Evolutionary conservation across 2,888 invertebrate genomes (phyloP).

Genomic region (Coleophora flavipennella): DNA sequence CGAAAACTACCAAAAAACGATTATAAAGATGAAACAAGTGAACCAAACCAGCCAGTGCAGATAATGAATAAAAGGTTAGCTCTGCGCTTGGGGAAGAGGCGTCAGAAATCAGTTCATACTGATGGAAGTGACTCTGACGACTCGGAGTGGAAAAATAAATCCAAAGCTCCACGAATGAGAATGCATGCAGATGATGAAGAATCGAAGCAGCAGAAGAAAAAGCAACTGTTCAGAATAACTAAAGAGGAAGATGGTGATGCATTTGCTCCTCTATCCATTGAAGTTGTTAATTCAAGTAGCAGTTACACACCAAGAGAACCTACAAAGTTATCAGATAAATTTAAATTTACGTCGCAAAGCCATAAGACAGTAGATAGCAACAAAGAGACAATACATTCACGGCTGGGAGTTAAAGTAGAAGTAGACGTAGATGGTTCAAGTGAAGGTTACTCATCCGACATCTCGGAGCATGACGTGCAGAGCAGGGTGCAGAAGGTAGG

Average conservation of each 20-base stretch:
- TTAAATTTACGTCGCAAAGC: conserved; percentile 31
- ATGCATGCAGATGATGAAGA: conserved; percentile 94
- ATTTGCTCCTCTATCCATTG: conserved; percentile 57
- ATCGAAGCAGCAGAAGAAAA: conserved; percentile 63
- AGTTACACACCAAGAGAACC: conserved; percentile 36
- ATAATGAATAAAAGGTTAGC: conserved; percentile 52
- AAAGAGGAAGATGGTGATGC: conserved; percentile 27
- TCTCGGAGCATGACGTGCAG: conserved; percentile 51
- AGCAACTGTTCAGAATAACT: conserved; percentile 23
- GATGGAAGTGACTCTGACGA: conserved; percentile 66
- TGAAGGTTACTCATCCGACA: conserved; percentile 28
- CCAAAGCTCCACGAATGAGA: conserved; percentile 82
- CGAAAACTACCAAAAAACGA: conserved; percentile 39
- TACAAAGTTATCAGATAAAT: conserved; percentile 52
- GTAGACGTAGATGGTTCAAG: conserved; percentile 13
- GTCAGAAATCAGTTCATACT: conserved; percentile 36
- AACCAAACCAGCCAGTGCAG: conserved; percentile 28
- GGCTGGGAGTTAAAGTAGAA: conserved; percentile 48
- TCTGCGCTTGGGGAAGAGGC: conserved; percentile 51
- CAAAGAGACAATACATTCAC: conserved; percentile 36
- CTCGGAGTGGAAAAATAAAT: conserved; percentile 72
- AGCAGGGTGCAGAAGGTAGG: conserved; percentile 67
- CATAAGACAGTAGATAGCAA: conserved; percentile 11
- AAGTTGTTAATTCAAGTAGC: conserved; percentile 46
- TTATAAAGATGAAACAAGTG: conserved; percentile 33